Evolutionary conservation across 1,140 invertebrate species (phyloP), one percentile per base, ranked within the genome.

Genomic region (Ganaspis sp.): DNA sequence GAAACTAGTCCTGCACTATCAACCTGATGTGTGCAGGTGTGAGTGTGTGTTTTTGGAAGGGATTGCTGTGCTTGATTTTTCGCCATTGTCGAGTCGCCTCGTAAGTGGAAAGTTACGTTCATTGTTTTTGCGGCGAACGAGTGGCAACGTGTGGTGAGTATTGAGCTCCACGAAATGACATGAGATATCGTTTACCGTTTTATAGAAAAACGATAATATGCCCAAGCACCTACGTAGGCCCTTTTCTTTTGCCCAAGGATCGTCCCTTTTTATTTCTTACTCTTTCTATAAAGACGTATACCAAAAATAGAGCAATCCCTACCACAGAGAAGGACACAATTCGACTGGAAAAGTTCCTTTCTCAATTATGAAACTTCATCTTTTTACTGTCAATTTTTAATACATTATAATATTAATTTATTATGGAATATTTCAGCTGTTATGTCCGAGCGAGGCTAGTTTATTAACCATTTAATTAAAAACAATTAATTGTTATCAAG

Each of bases 71-170:
- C 80, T 81, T 80, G 80, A 82, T 82, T 84, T 85, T 84, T 84
- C 75, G 70, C 70, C 77, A 69, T 49, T 26, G 64, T 70, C 26
- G 40, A 49, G 38, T 64, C 70, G 71, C 53, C 75, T 23, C 37
- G 76, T 82, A 83, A 85, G 80, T 84, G 80, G 77, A 85, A 85
- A 83, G 73, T 80, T 81, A 38, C 75, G 76, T 86, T 83, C 77
- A 81, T 75, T 80, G 78, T 83, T 81, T 83, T 83, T 42, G 54
- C 71, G 40, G 70, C 78, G 79, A 42, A 84, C 54, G 72, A 11
- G 29, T 49, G 23, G n/a, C 37, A 29, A 49, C 45, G 45, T 49
- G 45, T 49, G 45, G 75, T 53, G 70, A 37, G 37, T 78, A 79
- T 82, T 64, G 15, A 37, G 21, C 53, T 75, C 37, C 54, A n/a